Conservation (phyloP, 2,888 invertebrate genomes). For the Cerastis leucographa region DNA sequence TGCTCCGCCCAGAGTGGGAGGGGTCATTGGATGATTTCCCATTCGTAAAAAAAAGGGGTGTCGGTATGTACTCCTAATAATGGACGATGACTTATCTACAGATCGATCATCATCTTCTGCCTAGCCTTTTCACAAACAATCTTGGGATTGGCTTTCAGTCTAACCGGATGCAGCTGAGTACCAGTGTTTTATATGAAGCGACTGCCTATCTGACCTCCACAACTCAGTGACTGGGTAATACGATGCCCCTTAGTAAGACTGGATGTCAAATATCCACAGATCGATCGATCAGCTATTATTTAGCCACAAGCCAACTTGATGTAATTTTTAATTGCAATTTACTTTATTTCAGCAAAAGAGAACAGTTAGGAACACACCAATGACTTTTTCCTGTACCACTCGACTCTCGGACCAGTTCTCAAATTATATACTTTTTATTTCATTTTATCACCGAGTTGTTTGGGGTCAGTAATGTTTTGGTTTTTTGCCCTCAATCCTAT, state of each 20-base stretch:
- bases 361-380: constrained; percentile 53
- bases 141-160: no score
- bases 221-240: no score
- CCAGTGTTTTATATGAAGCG: no score
- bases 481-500: constrained; percentile 69
- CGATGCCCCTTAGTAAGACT: no score
- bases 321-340: neutral
- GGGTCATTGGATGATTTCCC: no score
- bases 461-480: constrained; percentile 79
- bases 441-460: constrained; percentile 65
- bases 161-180: no score
- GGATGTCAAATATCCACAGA: no score
- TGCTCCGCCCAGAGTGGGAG: no score
- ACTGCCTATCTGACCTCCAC: no score
- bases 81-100: neutral
- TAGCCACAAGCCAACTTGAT: neutral
- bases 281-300: neutral
- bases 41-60: no score
- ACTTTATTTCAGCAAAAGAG: neutral
- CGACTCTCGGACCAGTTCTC: constrained; percentile 63
- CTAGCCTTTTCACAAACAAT: no score
- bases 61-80: neutral
- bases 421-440: constrained; percentile 63
- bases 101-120: no score
- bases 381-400: constrained; percentile 61